phyloP scores from a whole-genome alignment of 1,140 invertebrate genomes.

The Temnothorax curvispinosus region DNA sequence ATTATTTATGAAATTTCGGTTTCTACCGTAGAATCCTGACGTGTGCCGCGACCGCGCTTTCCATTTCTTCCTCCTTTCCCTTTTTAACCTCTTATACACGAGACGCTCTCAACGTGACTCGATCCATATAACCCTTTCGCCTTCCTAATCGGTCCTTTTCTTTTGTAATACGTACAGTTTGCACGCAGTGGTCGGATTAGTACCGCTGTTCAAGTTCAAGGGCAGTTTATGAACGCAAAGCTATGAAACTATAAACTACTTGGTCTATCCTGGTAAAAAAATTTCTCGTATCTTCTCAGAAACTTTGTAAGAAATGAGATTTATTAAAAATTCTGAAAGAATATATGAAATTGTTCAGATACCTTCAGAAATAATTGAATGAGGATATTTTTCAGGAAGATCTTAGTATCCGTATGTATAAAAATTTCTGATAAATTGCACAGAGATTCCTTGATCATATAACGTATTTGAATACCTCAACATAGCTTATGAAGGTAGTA shows the following conservation, averaged over 20 bases:
- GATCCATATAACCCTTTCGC: background rate
- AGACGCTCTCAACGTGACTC: background rate
- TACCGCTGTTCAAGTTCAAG: background rate
- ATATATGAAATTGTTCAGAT: too few species aligned
- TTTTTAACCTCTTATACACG: conserved; percentile 28
- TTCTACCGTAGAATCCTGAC: conserved; percentile 75
- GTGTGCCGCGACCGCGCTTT: conserved; percentile 48
- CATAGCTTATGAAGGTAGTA: too few species aligned
- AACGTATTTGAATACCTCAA: too few species aligned
- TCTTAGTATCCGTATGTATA: too few species aligned
- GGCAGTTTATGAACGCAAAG: background rate
- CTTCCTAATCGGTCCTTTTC: background rate
- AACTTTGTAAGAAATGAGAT: too few species aligned
- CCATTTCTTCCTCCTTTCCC: conserved; percentile 72
- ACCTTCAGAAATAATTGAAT: too few species aligned
- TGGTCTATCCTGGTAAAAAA: too few species aligned
- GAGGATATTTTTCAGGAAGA: too few species aligned
- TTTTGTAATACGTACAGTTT: background rate
- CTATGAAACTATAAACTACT: background rate
- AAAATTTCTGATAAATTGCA: too few species aligned
- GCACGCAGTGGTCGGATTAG: background rate
- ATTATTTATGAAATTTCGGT: conserved; percentile 79
- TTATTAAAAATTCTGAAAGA: too few species aligned
- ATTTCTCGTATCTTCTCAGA: too few species aligned
- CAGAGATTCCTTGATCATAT: too few species aligned